A percentile compares a stretch with the other conserved stretches of the same genome.
These are phyloP conservation scores for Tiaroga cobitis DNA, from an alignment of 2,797 vertebrate species.

Conservation along the genomic window DNA sequence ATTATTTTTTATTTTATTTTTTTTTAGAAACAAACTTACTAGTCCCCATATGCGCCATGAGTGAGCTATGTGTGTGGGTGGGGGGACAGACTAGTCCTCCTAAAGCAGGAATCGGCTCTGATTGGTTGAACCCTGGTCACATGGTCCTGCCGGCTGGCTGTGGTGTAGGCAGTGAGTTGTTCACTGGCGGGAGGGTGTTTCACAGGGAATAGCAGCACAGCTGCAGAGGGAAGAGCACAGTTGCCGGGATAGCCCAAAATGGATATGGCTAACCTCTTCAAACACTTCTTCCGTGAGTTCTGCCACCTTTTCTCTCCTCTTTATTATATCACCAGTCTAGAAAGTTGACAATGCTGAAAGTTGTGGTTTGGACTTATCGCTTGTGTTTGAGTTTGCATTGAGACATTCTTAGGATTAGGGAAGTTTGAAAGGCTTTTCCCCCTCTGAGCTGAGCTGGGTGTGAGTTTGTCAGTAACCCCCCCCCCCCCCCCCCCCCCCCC, in stretches of 20 bases:
- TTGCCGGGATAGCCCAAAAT: conserved; percentile 81
- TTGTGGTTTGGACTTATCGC: neutral
- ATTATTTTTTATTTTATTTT: neutral
- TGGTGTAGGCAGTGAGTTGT: conserved; percentile 65
- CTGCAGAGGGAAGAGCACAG: conserved; percentile 78
- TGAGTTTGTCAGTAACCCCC: conserved; percentile 46
- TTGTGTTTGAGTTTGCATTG: neutral
- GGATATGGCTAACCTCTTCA: conserved; percentile 90
- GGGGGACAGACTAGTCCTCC: neutral
- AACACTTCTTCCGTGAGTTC: conserved; percentile 91
- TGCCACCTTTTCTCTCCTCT: conserved; percentile 47
- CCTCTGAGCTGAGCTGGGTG: conserved; percentile 50
- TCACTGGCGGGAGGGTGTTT: conserved; percentile 72
- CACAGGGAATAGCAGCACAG: conserved; percentile 82
- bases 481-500: too few species aligned
- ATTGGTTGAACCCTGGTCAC: conserved; percentile 79
- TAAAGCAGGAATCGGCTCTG: conserved; percentile 46
- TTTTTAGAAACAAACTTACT: neutral
- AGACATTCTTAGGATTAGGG: conserved; percentile 33
- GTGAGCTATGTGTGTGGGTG: conserved; percentile 19
- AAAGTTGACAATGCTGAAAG: conserved; percentile 54
- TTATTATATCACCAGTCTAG: neutral
- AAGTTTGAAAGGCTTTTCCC: conserved; percentile 39
- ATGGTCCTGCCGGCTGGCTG: conserved; percentile 76
- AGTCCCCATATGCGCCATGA: neutral